Percentiles rank a stretch among this genome's conserved stretches.
phyloP scores from a whole-genome alignment of 2,797 vertebrate genomes.

The Mormyrus proboscirostris region DNA sequence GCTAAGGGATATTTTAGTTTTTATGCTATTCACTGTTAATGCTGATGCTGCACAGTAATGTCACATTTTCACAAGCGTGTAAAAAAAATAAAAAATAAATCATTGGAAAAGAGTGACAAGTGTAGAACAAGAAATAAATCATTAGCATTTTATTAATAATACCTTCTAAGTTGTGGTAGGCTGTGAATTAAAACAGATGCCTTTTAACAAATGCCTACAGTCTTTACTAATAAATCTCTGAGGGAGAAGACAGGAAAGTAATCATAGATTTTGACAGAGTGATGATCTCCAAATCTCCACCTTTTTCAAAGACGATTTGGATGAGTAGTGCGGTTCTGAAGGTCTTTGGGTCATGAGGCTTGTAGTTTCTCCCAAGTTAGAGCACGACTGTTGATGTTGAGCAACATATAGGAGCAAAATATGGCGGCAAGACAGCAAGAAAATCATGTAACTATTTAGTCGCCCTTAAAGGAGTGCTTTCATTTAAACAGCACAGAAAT shows the following conservation, averaged over 20 bases:
- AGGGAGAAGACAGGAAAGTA: not conserved
- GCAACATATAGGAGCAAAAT: not conserved
- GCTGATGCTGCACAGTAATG: not conserved
- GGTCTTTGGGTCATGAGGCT: not conserved
- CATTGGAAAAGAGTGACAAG: not conserved
- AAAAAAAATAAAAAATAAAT: not conserved
- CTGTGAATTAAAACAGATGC: not conserved
- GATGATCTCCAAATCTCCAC: not conserved
- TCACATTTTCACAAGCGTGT: not conserved
- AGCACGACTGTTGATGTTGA: not conserved
- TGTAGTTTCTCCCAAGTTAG: not conserved
- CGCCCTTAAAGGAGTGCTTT: not conserved
- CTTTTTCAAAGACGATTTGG: not conserved
- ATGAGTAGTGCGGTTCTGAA: not conserved
- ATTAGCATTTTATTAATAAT: not conserved
- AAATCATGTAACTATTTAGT: not conserved
- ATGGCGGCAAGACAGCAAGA: not conserved
- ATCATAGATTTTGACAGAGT: constrained; percentile 1
- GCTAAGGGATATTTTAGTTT: not conserved
- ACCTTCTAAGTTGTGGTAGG: not conserved
- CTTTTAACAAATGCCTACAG: not conserved
- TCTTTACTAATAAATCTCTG: not conserved
- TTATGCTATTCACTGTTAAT: not conserved
- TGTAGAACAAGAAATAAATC: not conserved
- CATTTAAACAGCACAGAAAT: not conserved